Percentiles rank a stretch among this genome's conserved stretches.
Conservation (phyloP, 2,797 vertebrate species). For the Loris lydekkerianus region DNA sequence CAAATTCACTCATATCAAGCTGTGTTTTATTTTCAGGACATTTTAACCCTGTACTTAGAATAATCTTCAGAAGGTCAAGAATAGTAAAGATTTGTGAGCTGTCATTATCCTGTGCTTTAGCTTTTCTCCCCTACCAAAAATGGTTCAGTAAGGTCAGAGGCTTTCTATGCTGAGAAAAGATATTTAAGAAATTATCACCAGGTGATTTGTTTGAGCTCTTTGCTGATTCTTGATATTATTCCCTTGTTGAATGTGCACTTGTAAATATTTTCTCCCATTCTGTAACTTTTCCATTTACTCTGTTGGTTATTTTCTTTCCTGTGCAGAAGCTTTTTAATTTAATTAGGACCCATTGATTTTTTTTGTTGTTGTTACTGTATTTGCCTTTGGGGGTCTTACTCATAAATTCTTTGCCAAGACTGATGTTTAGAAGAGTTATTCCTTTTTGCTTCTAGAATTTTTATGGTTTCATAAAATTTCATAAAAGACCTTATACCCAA, state of each 20-base stretch:
- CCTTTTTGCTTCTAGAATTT: neutral
- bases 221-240: neutral
- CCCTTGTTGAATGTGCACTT: neutral
- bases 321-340: neutral
- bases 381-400: neutral
- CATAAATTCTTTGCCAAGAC: neutral
- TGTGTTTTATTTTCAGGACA: neutral
- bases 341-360: neutral
- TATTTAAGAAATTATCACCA: neutral
- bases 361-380: neutral
- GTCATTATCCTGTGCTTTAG: neutral
- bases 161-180: neutral
- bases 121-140: neutral
- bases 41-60: neutral
- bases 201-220: neutral
- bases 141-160: neutral
- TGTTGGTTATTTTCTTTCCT: neutral
- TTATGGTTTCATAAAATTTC: neutral
- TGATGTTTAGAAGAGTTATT: neutral
- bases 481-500: neutral
- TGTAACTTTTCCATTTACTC: neutral
- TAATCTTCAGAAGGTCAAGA: neutral
- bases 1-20: slow-evolving; percentile 15
- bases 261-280: neutral
- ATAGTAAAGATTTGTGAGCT: neutral